Base-by-base conservation (phyloP, 2,113 vertebrate genomes). In the Sprattus sprattus region DNA sequence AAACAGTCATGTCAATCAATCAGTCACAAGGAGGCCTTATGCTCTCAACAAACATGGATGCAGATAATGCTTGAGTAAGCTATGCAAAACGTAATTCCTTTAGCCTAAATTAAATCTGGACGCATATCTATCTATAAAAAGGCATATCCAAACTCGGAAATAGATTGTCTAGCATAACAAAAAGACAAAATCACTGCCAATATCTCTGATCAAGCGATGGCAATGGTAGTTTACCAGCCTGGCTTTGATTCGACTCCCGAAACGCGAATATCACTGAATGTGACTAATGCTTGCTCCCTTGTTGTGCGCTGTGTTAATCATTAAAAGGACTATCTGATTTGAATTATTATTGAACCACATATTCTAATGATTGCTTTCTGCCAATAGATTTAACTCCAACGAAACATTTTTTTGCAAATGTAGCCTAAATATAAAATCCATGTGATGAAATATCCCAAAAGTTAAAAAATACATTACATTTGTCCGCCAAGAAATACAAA, bases 1-100 rank as follows among this genome's bases (percentile, higher is more conserved):
- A 95, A 95, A 95, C 91, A 94, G 90, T 92, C 91, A 89, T 90
- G 93, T 94, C 93, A 95, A 93, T 94, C 93, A 94, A 47, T 82
- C 87, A 92, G 91, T 92, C 91, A 93, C 93, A 94, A 85, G 44
- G 45, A 82, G 52, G 45, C 11, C 60, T 71, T 71, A 28, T 71
- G 71, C 64, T 47, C 83, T 84, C 64, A 47, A 84, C 71, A 84
- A 78, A 71, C 64, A 71, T 71, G 64, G 64, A 71, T 71, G 64
- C 64, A 71, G 6, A 71, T 71, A 25, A 32, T 28, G 64, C 64
- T 32, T 71, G n/a, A 60, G 25, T 71, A 10, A 25, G 39, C 39
- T 71, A 28, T 67, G 60, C 60, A 28, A 25, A 71, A 71, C 64
- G 64, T 28, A 13, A 71, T 71, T 18, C 25, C 64, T 71, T 47